phyloP scores from a whole-genome alignment of 2,797 vertebrate species.

The Vespertilio murinus region DNA sequence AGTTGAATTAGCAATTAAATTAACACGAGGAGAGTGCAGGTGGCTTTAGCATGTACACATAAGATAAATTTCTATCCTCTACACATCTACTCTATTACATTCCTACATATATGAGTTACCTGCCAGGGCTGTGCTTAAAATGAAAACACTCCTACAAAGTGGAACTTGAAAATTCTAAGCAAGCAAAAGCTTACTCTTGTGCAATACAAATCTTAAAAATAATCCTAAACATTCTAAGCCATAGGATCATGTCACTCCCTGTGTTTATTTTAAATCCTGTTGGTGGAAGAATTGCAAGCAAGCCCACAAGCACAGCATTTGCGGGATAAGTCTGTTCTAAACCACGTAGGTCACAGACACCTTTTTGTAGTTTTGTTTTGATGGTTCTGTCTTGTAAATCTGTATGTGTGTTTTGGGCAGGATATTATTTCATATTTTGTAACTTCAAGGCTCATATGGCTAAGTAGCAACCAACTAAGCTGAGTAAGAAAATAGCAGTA shows the following conservation, averaged over 20 bases:
- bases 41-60: not conserved
- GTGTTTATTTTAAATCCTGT: constrained; percentile 11
- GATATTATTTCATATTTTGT: not conserved
- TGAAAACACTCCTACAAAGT: not conserved
- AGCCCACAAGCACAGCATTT: not conserved
- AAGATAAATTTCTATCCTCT: not conserved
- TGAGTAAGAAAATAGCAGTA: not conserved
- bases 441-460: not conserved
- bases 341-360: not conserved
- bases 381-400: not conserved
- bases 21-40: not conserved
- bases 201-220: not conserved
- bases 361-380: not conserved
- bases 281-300: not conserved
- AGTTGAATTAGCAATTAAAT: not conserved
- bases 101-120: not conserved
- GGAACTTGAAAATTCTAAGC: not conserved
- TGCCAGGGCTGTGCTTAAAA: not conserved
- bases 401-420: not conserved
- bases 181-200: not conserved
- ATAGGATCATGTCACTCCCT: not conserved
- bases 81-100: not conserved
- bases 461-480: not conserved
- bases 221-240: not conserved
- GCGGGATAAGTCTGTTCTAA: not conserved